Percentiles rank a stretch among this genome's conserved stretches.
These are phyloP conservation scores for Channa maculata DNA, from an alignment of 2,113 vertebrate species.

Conservation along the genomic window DNA sequence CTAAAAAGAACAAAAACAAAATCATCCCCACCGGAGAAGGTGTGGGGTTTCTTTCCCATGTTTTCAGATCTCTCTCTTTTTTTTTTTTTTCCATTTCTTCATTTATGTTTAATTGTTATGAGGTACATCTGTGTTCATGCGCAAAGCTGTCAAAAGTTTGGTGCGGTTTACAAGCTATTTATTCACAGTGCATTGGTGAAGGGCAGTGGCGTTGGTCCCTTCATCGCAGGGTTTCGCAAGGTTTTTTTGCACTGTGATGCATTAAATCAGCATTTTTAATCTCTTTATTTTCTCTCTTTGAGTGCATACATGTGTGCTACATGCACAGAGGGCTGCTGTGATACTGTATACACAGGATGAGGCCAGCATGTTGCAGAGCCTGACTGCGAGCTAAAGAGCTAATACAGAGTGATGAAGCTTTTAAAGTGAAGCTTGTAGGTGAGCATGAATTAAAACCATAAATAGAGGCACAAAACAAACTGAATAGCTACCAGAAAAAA, in stretches of 20 bases:
- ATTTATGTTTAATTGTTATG: slow-evolving; percentile 61
- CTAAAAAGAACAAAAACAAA: slow-evolving; percentile 4
- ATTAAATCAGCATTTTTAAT: background rate
- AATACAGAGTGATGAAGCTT: background rate
- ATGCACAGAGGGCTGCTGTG: no score
- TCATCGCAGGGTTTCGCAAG: slow-evolving; percentile 34
- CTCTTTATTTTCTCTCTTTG: slow-evolving; percentile 27
- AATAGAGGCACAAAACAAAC: slow-evolving; percentile 8
- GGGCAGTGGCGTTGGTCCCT: slow-evolving; percentile 36
- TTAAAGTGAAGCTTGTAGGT: background rate
- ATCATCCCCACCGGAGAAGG: slow-evolving; percentile 24
- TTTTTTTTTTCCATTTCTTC: slow-evolving; percentile 35
- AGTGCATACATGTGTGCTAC: background rate
- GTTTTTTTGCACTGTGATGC: slow-evolving; percentile 21
- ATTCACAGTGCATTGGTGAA: slow-evolving; percentile 50
- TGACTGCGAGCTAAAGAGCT: slow-evolving; percentile 18
- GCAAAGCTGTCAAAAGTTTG: slow-evolving; percentile 56
- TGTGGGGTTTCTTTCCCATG: slow-evolving; percentile 25
- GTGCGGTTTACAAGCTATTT: slow-evolving; percentile 69
- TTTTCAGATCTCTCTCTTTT: background rate
- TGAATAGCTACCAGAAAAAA: background rate
- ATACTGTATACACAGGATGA: background rate
- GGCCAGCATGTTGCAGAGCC: background rate
- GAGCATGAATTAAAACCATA: background rate
- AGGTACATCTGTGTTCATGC: slow-evolving; percentile 57